phyloP scores from a whole-genome alignment of 1,140 invertebrate genomes.

The Drosophila sturtevanti region DNA sequence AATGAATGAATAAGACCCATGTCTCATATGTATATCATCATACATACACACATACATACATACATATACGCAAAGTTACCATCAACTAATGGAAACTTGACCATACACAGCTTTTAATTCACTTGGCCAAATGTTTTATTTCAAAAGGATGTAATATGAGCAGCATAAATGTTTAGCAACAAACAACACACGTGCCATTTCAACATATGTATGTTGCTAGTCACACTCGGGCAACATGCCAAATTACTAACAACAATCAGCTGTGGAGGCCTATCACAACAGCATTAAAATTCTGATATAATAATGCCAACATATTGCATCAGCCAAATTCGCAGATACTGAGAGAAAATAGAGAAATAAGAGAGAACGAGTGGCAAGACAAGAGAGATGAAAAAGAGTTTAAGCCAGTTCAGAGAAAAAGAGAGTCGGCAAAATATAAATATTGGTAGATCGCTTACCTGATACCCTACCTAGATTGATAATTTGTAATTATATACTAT shows the following conservation, averaged over 20 bases:
- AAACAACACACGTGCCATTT: constrained; percentile 14
- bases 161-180: constrained; percentile 14
- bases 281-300: constrained; percentile 52
- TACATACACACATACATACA: neutral
- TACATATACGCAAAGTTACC: no score
- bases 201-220: constrained; percentile 20
- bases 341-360: constrained; percentile 14
- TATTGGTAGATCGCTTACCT: constrained; percentile 12
- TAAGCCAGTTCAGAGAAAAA: constrained; percentile 13
- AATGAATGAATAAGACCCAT: neutral
- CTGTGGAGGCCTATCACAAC: constrained; percentile 23
- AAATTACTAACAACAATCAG: constrained; percentile 24
- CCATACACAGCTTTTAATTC: no score
- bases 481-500: no score
- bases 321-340: constrained; percentile 50
- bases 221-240: constrained; percentile 26
- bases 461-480: constrained; percentile 24
- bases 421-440: constrained; percentile 16
- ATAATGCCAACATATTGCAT: constrained; percentile 64
- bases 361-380: neutral
- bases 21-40: neutral
- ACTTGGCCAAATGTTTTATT: constrained; percentile 15
- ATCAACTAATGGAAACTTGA: no score
- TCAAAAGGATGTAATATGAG: neutral
- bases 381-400: constrained; percentile 36